Evolutionary conservation across 2,888 invertebrate genomes (phyloP), one percentile per base, ranked within the genome.

Genomic region (Drosophila neutralis): DNA sequence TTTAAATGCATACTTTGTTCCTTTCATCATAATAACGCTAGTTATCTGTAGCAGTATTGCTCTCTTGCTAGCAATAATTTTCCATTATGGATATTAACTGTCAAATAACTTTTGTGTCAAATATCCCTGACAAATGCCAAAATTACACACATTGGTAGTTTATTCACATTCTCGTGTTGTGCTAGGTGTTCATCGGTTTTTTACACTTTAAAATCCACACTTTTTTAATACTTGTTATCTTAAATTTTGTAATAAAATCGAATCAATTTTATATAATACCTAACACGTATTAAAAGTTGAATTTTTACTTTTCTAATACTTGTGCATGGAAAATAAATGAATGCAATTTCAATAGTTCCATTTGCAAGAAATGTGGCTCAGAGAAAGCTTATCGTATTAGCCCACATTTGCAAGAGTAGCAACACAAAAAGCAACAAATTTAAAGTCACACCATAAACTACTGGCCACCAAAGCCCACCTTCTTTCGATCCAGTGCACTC

Each of bases 311-410:
- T 27, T 27, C 21, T 33, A 10, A 21, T 15, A n/a, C 53, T 15
- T 33, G 8, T 51, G 35, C 54, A 36, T 18, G 31, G 51, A 40
- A 68, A 18, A 40, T 35, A 51, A 56, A 33, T 51, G 15, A 36
- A 58, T 21, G 18, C 31, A 57, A 33, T 53, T 68, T 68, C 51
- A 56, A 40, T 59, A 31, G 59, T 66, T 33, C n/a, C 13, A 59
- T 24, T 33, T 67, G 54, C 40, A 45, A 48, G 24, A 40, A 49
- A 36, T 53, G 53, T 66, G 64, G 24, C 78, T 31, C 54, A 56
- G 60, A 77, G 45, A 72, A 60, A 66, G 65, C 53, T 79, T 74
- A 79, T 75, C 75, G 83, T 58, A 74, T 79, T 79, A 79, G 51
- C 49, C 40, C 62, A 62, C 65, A 60, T 52, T 61, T 81, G 63